phyloP scores from a whole-genome alignment of 2,113 vertebrate species.

The Heptranchias perlo region DNA sequence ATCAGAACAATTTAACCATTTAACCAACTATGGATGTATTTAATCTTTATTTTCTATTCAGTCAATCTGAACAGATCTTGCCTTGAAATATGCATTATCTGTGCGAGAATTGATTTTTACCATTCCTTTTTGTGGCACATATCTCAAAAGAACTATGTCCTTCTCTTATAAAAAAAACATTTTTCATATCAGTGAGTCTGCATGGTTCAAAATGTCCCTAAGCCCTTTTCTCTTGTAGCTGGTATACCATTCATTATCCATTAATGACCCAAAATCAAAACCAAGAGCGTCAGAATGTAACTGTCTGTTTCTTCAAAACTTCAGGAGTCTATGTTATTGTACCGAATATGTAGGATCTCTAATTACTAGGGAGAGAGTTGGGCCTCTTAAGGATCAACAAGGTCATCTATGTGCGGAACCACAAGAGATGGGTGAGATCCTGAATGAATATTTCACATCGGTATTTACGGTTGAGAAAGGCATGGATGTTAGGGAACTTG shows the following conservation, averaged over 20 bases:
- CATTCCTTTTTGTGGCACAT: background rate
- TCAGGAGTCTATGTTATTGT: background rate
- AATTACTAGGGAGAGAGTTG: too few species aligned
- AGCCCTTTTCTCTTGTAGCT: background rate
- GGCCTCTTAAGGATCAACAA: too few species aligned
- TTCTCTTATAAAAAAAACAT: background rate
- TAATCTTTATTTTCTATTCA: background rate
- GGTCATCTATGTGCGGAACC: too few species aligned
- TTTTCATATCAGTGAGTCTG: background rate
- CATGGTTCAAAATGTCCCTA: background rate
- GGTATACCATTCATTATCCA: background rate
- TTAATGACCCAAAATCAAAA: background rate
- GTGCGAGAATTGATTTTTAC: background rate
- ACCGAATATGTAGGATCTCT: background rate
- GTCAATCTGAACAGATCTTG: background rate
- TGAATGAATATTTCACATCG: too few species aligned
- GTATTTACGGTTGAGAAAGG: too few species aligned
- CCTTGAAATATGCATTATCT: background rate
- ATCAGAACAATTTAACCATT: background rate
- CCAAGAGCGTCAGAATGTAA: background rate
- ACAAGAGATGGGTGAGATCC: too few species aligned
- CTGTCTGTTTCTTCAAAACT: background rate
- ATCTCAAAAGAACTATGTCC: background rate
- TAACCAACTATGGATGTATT: background rate
- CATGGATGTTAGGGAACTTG: too few species aligned